These are phyloP conservation scores for Gavia stellata DNA, from an alignment of 2,113 vertebrate species.

Conservation along the genomic window DNA sequence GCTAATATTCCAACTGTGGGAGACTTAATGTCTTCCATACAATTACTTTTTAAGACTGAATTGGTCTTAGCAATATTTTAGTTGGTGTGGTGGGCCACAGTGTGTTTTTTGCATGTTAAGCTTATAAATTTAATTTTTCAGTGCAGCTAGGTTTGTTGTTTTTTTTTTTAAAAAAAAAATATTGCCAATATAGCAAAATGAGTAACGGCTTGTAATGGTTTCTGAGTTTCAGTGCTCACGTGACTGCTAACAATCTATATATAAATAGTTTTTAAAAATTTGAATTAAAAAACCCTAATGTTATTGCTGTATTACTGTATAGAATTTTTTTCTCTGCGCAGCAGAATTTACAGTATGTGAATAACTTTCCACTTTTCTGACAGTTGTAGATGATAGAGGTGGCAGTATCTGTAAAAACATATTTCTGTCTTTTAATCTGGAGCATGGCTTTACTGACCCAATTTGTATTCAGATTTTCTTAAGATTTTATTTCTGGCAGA, in stretches of 20 bases:
- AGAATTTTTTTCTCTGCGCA: neutral
- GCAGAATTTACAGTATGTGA: neutral
- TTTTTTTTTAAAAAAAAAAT: neutral
- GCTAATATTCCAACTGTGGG: neutral
- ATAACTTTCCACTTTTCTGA: neutral
- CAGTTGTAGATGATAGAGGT: neutral
- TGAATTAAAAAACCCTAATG: neutral
- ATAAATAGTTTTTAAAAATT: neutral
- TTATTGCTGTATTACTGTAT: neutral
- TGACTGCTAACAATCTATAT: neutral
- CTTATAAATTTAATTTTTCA: neutral
- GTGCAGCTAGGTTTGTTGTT: neutral
- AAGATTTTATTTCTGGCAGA: neutral
- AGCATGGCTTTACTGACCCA: neutral
- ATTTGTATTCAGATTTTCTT: neutral
- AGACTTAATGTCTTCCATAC: neutral
- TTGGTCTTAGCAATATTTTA: neutral
- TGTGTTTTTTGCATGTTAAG: neutral
- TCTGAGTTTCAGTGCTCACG: neutral
- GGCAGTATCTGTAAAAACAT: neutral
- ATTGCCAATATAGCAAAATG: neutral
- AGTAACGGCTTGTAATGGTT: neutral
- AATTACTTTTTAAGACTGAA: neutral
- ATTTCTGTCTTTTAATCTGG: neutral
- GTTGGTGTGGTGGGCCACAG: neutral